phyloP scores from a whole-genome alignment of 2,888 invertebrate species.

The Lithophane leautieri region DNA sequence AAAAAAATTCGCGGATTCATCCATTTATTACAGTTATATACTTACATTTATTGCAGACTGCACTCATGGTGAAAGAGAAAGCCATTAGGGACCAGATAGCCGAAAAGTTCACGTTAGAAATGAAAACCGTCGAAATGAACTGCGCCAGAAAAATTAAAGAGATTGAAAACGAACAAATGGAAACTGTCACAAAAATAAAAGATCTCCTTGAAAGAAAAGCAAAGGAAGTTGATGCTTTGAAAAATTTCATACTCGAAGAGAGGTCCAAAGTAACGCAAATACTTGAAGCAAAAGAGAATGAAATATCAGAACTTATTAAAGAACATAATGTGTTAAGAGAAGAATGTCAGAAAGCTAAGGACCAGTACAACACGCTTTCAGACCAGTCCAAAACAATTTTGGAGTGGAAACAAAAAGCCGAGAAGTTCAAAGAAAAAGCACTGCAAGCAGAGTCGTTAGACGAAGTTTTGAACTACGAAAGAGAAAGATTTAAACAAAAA shows the following conservation, averaged over 20 bases:
- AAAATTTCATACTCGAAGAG: slow-evolving; percentile 88
- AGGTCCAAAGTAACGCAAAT: slow-evolving; percentile 88
- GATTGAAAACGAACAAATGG: slow-evolving; percentile 87
- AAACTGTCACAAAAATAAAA: slow-evolving; percentile 85
- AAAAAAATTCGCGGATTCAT: too few relatives aligned
- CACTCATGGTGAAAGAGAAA: slow-evolving; percentile 89
- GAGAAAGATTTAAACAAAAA: slow-evolving; percentile 82
- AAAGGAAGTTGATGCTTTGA: slow-evolving; percentile 88
- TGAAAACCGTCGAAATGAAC: slow-evolving; percentile 90
- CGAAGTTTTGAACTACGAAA: slow-evolving; percentile 81
- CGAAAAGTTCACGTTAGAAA: slow-evolving; percentile 91
- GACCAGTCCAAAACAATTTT: slow-evolving; percentile 61
- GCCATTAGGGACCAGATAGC: slow-evolving; percentile 93
- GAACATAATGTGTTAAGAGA: slow-evolving; percentile 83
- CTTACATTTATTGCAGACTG: slow-evolving; percentile 79
- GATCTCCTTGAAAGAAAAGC: slow-evolving; percentile 88
- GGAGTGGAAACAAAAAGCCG: slow-evolving; percentile 83
- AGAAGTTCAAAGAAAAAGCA: slow-evolving; percentile 82
- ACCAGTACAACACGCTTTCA: slow-evolving; percentile 55
- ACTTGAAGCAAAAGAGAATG: slow-evolving; percentile 88
- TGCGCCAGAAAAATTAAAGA: slow-evolving; percentile 87
- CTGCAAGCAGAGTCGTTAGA: slow-evolving; percentile 81
- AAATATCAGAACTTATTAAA: slow-evolving; percentile 86
- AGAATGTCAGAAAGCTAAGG: slow-evolving; percentile 82
- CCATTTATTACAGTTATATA: too few relatives aligned